Conservation (phyloP, 2,888 invertebrate species). For the Eilema caniola region DNA sequence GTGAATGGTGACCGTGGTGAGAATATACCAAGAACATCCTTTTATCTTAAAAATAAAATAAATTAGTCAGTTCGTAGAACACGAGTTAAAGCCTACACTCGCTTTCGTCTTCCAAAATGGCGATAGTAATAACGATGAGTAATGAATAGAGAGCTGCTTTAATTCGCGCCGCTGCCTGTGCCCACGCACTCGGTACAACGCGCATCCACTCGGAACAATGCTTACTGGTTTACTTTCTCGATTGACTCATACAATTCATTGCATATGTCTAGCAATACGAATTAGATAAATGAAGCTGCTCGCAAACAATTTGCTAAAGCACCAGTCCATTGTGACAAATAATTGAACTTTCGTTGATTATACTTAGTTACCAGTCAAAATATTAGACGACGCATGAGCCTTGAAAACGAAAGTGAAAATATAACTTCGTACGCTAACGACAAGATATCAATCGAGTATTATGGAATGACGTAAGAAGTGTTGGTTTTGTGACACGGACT, state of each 20-base stretch:
- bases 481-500: constrained; percentile 44
- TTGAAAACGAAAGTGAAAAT: constrained; percentile 46
- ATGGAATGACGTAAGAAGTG: constrained; percentile 12
- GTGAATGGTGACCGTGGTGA: constrained; percentile 61
- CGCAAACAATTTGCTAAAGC: constrained; percentile 67
- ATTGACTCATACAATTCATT: constrained; percentile 85
- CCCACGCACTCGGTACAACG: constrained; percentile 79
- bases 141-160: constrained; percentile 87
- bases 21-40: constrained; percentile 66
- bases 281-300: constrained; percentile 79
- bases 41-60: constrained; percentile 64
- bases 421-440: constrained; percentile 22
- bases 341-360: constrained; percentile 64
- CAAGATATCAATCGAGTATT: constrained; percentile 30
- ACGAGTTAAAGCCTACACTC: constrained; percentile 75
- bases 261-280: constrained; percentile 77
- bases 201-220: constrained; percentile 86
- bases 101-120: constrained; percentile 84
- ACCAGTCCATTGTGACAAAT: constrained; percentile 64
- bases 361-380: constrained; percentile 29
- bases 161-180: constrained; percentile 82
- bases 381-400: constrained; percentile 26
- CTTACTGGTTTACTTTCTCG: constrained; percentile 86
- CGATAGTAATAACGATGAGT: constrained; percentile 85
- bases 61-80: constrained; percentile 60